These are phyloP conservation scores for Mesorhabditis spiculigera DNA, from an alignment of 2,888 invertebrate species.

Conservation along the genomic window DNA sequence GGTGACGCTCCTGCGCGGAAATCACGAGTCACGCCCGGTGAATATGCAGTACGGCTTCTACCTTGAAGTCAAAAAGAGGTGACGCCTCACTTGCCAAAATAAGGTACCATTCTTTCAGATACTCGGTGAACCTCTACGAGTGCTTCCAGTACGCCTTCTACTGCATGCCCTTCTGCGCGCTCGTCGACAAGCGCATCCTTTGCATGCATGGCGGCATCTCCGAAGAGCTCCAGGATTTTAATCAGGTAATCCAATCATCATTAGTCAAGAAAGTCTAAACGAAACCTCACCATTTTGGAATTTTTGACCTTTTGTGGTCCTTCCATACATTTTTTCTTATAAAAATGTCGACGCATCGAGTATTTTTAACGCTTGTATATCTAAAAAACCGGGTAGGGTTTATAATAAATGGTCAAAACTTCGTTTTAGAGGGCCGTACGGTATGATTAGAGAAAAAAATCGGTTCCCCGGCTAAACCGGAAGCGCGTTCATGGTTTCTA, in stretches of 20 bases:
- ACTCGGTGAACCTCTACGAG: slow-evolving; percentile 39
- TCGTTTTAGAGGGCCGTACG: no score
- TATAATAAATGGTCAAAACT: no score
- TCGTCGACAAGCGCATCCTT: slow-evolving; percentile 78
- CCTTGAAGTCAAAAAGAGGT: slow-evolving; percentile 74
- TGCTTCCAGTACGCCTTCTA: slow-evolving; percentile 69
- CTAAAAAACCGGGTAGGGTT: no score
- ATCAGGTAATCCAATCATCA: slow-evolving; percentile 24
- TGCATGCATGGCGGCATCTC: slow-evolving; percentile 73
- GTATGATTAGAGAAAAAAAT: no score
- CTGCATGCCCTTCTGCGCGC: slow-evolving; percentile 94
- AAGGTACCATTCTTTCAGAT: slow-evolving; percentile 16
- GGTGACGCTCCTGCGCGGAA: slow-evolving; percentile 88
- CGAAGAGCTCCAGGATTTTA: slow-evolving; percentile 39
- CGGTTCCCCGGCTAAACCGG: no score
- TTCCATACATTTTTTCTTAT: no score
- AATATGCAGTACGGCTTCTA: slow-evolving; percentile 53
- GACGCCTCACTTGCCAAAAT: slow-evolving; percentile 82
- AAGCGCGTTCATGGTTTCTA: slow-evolving; percentile 42
- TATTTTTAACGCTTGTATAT: no score
- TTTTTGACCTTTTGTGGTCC: no score
- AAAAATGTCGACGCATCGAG: no score
- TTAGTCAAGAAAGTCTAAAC: no score
- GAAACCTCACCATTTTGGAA: no score
- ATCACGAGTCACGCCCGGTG: slow-evolving; percentile 88